Evolutionary conservation across 2,113 vertebrate species (phyloP).

Genomic region (Dunckerocampus dactyliophorus): DNA sequence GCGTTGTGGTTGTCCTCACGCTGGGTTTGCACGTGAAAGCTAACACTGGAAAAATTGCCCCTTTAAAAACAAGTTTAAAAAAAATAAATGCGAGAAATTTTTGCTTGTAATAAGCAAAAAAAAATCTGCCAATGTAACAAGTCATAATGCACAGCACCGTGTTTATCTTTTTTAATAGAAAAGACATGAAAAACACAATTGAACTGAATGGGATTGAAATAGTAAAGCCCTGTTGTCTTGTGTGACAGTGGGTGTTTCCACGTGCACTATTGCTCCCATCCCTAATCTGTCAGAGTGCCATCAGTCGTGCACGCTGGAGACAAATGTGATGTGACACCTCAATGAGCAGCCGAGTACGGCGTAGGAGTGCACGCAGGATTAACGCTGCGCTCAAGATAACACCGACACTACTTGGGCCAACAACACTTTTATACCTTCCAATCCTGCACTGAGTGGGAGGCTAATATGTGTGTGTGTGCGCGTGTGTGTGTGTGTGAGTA

Average conservation of each 20-base stretch:
- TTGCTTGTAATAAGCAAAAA: too few species aligned
- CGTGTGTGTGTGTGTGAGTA: background rate
- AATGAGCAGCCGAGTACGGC: constrained; percentile 30
- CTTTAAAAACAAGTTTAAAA: too few species aligned
- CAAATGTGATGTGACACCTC: constrained; percentile 42
- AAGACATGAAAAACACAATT: background rate
- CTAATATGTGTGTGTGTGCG: constrained; percentile 17
- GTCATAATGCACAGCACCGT: too few species aligned
- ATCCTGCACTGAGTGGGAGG: constrained; percentile 27
- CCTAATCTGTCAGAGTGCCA: constrained; percentile 19
- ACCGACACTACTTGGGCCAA: background rate
- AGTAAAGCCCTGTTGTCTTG: background rate
- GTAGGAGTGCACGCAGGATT: constrained; percentile 41
- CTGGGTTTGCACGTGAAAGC: too few species aligned
- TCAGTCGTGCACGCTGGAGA: constrained; percentile 4
- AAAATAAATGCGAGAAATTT: too few species aligned
- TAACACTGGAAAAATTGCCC: too few species aligned
- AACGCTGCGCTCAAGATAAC: constrained; percentile 19
- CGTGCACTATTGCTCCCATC: background rate
- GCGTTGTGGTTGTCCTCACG: too few species aligned
- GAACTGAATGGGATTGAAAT: background rate
- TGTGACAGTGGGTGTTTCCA: background rate
- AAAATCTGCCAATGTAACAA: too few species aligned
- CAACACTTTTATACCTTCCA: background rate
- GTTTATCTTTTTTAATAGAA: too few species aligned